Base-by-base conservation (phyloP, 92 coral and sea anemone species). In the Actinernus sp. region DNA sequence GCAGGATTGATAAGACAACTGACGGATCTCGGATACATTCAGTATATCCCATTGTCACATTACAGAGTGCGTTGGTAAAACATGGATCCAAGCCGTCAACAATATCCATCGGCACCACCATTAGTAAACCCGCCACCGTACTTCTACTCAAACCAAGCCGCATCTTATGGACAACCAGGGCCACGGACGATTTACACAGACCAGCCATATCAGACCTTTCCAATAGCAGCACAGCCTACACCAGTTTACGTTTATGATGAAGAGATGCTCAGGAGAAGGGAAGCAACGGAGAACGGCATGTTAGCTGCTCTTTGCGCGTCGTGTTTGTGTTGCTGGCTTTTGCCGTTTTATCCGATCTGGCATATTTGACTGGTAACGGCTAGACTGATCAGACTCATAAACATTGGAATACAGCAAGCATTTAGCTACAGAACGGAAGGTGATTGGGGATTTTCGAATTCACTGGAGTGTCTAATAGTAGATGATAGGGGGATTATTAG, bases 291-390 rank as follows among this genome's bases (percentile, higher is more conserved):
- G 11, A 78, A 68, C 28, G 53, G 70, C 43, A 31, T 90, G 24
- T 20, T 90, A 12, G 92, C 97, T 1, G 86, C 91, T 4, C 24
- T 90, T 27, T 90, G 92, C 63, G 89, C 97, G 1, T 77, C 97
- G 8, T 79, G 91, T 23, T 52, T 90, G 58, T 90, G 97, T 26
- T 90, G 97, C 28, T 90, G 97, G 84, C 47, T 90, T 6, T 17
- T 90, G 14, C 97, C 97, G 7, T 85, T 88, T 0, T 61, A 63
- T 47, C 96, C 96, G 6, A 64, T 73, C 22, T 84, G 81, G 66
- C 67, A 78, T 78, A 66, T 59, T 9, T 51, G 23, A 52, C n/a
- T n/a, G n/a, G n/a, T n/a, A n/a, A n/a, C n/a, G n/a, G n/a, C n/a
- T n/a, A n/a, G n/a, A n/a, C n/a, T n/a, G n/a, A n/a, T n/a, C n/a